Evolutionary conservation across 2,888 invertebrate species (phyloP), one percentile per base, ranked within the genome.

Genomic region (Acronicta leporina): DNA sequence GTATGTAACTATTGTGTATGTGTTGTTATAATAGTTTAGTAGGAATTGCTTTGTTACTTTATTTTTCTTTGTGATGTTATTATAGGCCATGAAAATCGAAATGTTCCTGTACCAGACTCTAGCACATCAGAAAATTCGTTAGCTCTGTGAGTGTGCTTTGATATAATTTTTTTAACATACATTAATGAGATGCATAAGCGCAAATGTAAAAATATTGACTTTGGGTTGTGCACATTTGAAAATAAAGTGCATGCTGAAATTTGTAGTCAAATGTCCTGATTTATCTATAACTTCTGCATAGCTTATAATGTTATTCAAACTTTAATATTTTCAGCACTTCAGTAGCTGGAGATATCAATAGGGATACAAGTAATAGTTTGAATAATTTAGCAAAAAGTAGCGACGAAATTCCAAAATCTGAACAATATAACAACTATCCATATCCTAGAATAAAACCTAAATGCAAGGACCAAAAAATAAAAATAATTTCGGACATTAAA

Each of bases 401-500:
- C 11, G 75, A 73, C 50, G 75, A 79, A n/a, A 68, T 60, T 48
- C 53, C 73, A 45, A 73, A 71, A 13, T 45, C 65, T 50, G 73
- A 76, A 49, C 65, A 74, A 30, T 75, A 59, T 53, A 75, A 73
- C 55, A 57, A 57, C 51, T 63, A 56, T 65, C 63, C 73, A 53
- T 62, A 64, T 51, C 63, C 75, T 48, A 74, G 50, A 68, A 63
- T 71, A 57, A 77, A 67, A 73, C 67, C 82, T 51, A 91, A 87
- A 67, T 58, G 75, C 14, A 86, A 85, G 25, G 87, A 84, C 15
- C 74, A 75, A 56, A 93, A 90, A 82, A 86, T 94, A 40, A 90
- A 87, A 76, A 93, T 94, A 48, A 59, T 94, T 38, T 94, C 94
- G 30, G 90, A 94, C 68, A 81, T 94, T 4, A 92, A 90, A 86